phyloP scores from a whole-genome alignment of 2,888 invertebrate species.

The Xestoiulus laeticollis region DNA sequence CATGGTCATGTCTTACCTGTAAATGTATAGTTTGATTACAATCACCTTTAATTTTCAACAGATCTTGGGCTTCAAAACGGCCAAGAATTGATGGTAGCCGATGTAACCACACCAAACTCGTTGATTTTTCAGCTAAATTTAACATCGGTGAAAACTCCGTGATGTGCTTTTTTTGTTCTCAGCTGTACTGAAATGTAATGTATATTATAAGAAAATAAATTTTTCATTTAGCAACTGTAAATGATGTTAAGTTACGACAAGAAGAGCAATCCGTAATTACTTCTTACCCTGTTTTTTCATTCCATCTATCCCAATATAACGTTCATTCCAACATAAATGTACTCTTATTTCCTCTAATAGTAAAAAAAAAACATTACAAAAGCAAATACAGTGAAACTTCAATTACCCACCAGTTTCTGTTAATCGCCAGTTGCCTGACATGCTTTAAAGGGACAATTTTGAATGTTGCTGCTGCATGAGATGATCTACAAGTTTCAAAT shows the following conservation, averaged over 20 bases:
- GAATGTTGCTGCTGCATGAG: too few species aligned
- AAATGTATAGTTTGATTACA: background rate
- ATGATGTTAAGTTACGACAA: too few species aligned
- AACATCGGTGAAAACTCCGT: background rate
- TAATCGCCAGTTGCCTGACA: too few species aligned
- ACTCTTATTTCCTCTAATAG: too few species aligned
- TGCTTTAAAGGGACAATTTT: too few species aligned
- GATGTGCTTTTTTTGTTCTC: background rate
- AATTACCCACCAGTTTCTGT: too few species aligned
- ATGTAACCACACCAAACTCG: constrained; percentile 86
- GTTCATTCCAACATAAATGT: too few species aligned
- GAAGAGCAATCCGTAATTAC: too few species aligned
- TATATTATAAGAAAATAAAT: background rate
- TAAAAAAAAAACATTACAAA: too few species aligned
- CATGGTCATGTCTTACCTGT: too few species aligned
- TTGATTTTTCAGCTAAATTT: constrained; percentile 73
- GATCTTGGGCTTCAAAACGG: constrained; percentile 88
- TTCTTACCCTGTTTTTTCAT: background rate
- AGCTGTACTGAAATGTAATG: background rate
- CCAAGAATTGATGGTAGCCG: constrained; percentile 88
- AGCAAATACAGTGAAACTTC: too few species aligned
- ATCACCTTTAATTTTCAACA: constrained; percentile 60
- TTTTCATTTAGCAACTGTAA: background rate
- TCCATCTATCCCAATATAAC: background rate
- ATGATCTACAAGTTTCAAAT: too few species aligned